Conservation (phyloP, 2,888 invertebrate species). For the Oscheius sp. region DNA sequence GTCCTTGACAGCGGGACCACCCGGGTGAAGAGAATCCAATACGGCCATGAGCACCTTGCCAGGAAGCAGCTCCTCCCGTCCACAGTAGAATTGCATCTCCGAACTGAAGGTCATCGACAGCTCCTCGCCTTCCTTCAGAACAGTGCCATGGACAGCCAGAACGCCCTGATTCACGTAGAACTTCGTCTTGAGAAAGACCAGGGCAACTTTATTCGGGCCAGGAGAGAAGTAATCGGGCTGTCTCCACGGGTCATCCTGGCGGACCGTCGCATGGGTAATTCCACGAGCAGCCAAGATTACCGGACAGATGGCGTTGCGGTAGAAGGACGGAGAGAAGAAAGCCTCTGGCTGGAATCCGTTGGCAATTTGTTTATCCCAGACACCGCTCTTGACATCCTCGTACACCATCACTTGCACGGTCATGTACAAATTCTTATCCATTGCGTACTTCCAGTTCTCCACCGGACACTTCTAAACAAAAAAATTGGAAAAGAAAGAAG, state of each 20-base stretch:
- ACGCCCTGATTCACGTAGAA: constrained; percentile 61
- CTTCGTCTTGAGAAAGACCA: constrained; percentile 50
- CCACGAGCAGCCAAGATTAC: constrained; percentile 2
- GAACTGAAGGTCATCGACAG: neutral
- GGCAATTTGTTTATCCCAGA: constrained; percentile 52
- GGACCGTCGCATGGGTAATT: neutral
- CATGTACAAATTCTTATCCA: constrained; percentile 34
- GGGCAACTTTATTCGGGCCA: constrained; percentile 24
- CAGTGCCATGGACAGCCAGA: constrained; percentile 46
- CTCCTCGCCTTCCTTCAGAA: neutral
- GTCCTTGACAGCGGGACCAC: constrained; percentile 44
- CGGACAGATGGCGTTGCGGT: constrained; percentile 31
- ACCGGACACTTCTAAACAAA: constrained; percentile 3
- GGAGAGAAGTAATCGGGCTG: constrained; percentile 15
- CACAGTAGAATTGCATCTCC: constrained; percentile 16
- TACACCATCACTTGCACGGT: constrained; percentile 43
- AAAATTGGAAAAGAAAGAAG: too few relatives aligned
- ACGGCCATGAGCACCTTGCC: constrained; percentile 46
- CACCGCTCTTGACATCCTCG: constrained; percentile 44
- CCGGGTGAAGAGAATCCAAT: constrained; percentile 51
- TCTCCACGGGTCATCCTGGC: neutral
- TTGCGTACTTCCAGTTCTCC: constrained; percentile 42
- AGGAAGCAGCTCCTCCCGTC: neutral
- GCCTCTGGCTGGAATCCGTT: constrained; percentile 57
- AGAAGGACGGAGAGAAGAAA: constrained; percentile 49